phyloP scores from a whole-genome alignment of 2,797 vertebrate genomes.

The Spinibarbus caldwelli region DNA sequence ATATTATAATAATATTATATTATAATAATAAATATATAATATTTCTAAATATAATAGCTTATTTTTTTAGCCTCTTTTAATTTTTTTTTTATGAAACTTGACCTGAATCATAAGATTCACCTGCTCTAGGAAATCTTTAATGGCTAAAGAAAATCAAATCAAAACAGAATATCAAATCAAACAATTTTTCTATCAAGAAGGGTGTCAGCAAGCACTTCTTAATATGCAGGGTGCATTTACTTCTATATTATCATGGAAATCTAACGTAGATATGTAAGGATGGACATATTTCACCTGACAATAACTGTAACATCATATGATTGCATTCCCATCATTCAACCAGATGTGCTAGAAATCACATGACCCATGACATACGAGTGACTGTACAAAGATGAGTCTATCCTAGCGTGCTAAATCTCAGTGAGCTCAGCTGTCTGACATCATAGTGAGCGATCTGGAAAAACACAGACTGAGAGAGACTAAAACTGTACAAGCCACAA shows the following conservation, averaged over 20 bases:
- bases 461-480: not conserved
- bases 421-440: conserved; percentile 16
- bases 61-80: too few relatives aligned
- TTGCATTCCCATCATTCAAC: not conserved
- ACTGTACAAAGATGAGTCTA: not conserved
- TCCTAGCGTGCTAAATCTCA: not conserved
- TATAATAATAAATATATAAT: too few relatives aligned
- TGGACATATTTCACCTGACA: not conserved
- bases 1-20: too few relatives aligned
- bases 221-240: not conserved
- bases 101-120: not conserved
- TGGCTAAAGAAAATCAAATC: not conserved
- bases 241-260: not conserved
- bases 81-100: not conserved
- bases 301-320: not conserved
- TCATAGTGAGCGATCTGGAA: conserved; percentile 2
- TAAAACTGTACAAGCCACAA: not conserved
- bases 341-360: not conserved
- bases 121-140: not conserved
- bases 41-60: too few relatives aligned
- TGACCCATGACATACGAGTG: not conserved
- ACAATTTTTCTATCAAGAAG: not conserved
- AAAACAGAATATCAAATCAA: not conserved
- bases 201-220: not conserved
- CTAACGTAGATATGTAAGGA: not conserved